Conservation (phyloP, 2,888 invertebrate species). For the Eupithecia abbreviata region DNA sequence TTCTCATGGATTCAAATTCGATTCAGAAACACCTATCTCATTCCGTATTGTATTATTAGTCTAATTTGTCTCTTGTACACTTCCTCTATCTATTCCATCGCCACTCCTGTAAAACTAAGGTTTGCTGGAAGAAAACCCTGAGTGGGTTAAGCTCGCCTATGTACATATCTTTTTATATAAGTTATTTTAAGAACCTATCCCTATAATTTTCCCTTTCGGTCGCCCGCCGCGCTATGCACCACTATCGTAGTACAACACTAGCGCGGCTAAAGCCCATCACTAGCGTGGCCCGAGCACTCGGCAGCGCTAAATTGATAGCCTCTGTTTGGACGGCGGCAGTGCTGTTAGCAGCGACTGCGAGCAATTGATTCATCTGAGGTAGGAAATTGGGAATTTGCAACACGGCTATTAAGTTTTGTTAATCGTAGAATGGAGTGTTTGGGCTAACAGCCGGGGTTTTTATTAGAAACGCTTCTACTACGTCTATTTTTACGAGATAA, state of each 20-base stretch:
- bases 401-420: constrained; percentile 5
- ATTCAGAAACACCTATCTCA: not conserved
- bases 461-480: not conserved
- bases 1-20: not conserved
- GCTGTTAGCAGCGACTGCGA: constrained; percentile 10
- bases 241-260: not conserved
- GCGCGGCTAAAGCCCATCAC: constrained; percentile 13
- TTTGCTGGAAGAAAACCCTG: too few relatives aligned
- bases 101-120: too few relatives aligned
- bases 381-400: constrained; percentile 6
- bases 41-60: too few relatives aligned
- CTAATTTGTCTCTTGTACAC: too few relatives aligned
- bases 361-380: constrained; percentile 26
- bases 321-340: constrained; percentile 15
- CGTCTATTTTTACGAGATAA: not conserved
- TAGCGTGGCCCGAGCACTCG: constrained; percentile 17
- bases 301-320: constrained; percentile 22
- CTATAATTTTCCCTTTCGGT: too few relatives aligned
- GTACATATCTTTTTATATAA: too few relatives aligned
- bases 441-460: too few relatives aligned
- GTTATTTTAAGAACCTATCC: too few relatives aligned
- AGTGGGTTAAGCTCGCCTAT: too few relatives aligned
- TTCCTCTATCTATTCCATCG: too few relatives aligned
- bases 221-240: not conserved
- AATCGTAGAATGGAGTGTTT: constrained; percentile 4